These are phyloP conservation scores for Stegastes partitus DNA, from an alignment of 2,113 vertebrate genomes.

Conservation along the genomic window DNA sequence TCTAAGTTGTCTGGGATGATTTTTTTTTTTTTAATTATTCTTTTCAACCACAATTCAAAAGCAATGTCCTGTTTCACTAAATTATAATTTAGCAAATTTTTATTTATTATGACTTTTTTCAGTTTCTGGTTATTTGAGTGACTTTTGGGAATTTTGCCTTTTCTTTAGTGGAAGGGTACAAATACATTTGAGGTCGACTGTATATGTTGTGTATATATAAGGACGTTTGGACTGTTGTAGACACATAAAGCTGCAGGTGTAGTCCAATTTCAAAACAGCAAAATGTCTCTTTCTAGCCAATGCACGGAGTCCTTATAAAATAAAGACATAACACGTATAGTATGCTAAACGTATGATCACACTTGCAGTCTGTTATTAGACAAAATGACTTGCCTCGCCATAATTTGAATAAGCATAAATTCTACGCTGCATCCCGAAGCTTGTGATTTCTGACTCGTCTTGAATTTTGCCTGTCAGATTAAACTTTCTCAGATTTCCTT, in stretches of 20 bases:
- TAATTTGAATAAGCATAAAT: slow-evolving; percentile 12
- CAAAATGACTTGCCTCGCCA: neutral
- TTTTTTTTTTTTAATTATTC: too few relatives aligned
- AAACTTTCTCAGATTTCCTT: slow-evolving; percentile 39
- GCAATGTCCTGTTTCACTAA: too few relatives aligned
- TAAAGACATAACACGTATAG: neutral
- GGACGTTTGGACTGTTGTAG: too few relatives aligned
- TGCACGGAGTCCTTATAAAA: neutral
- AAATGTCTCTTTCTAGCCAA: neutral
- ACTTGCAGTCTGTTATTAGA: neutral
- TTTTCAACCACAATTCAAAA: too few relatives aligned
- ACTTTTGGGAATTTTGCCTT: too few relatives aligned
- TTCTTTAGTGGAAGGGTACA: too few relatives aligned
- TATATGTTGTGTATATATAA: too few relatives aligned
- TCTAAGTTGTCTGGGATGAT: too few relatives aligned
- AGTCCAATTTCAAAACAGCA: slow-evolving; percentile 17
- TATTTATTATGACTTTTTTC: too few relatives aligned
- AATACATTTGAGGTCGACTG: too few relatives aligned
- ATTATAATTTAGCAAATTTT: too few relatives aligned
- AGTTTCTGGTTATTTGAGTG: too few relatives aligned
- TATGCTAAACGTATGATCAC: slow-evolving; percentile 6
- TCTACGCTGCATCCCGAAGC: neutral
- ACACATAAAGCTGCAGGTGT: slow-evolving; percentile 20
- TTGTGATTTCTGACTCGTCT: slow-evolving; percentile 22
- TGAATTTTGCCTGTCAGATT: slow-evolving; percentile 37